Conservation (phyloP, 2,113 vertebrate species). For the Protomyctophum bolini region DNA sequence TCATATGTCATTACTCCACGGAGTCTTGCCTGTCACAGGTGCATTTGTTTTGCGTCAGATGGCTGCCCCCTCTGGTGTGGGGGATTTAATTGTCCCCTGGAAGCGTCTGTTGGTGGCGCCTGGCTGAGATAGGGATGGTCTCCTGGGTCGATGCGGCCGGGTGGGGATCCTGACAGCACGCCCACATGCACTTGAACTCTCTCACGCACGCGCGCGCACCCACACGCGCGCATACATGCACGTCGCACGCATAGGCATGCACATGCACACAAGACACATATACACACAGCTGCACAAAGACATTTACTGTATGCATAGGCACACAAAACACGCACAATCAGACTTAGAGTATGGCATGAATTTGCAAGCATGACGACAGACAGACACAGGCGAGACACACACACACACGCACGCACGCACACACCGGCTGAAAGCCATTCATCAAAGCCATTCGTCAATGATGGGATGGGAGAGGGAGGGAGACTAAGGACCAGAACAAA, state of each 20-base stretch:
- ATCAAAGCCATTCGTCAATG: slow-evolving; percentile 15
- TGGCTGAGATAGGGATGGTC: slow-evolving; percentile 20
- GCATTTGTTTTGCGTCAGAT: slow-evolving; percentile 54
- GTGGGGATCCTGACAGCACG: slow-evolving; percentile 8
- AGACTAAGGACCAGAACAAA: neutral
- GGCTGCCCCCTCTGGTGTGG: slow-evolving; percentile 32
- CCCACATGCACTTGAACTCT: neutral
- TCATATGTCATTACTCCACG: slow-evolving; percentile 37
- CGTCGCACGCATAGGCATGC: neutral
- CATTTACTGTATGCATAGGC: no score
- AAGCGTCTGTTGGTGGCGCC: slow-evolving; percentile 28
- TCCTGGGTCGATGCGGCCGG: neutral
- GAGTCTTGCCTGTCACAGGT: slow-evolving; percentile 44
- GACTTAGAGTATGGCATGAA: no score
- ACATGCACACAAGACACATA: no score
- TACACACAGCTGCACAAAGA: no score
- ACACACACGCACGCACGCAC: neutral
- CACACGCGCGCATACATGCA: slow-evolving; percentile 1
- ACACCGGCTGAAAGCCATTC: slow-evolving; percentile 16
- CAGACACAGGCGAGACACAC: neutral
- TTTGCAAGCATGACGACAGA: neutral
- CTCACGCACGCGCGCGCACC: neutral
- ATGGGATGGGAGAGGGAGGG: neutral
- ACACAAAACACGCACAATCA: no score
- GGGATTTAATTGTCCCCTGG: slow-evolving; percentile 42